Evolutionary conservation across 2,113 vertebrate genomes (phyloP).

Genomic region (Xiphophorus maculatus): DNA sequence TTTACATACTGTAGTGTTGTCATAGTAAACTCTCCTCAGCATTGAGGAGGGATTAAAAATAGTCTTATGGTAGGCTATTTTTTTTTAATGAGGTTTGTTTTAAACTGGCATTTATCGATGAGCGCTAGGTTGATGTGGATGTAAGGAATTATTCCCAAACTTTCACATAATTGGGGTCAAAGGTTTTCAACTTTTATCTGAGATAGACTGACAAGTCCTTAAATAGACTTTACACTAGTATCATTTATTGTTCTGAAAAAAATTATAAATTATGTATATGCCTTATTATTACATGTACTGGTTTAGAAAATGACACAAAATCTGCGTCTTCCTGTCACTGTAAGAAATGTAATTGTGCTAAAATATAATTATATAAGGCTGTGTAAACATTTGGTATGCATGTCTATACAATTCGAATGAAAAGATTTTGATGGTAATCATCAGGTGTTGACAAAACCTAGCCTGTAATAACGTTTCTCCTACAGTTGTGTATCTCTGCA

Average conservation of each 20-base stretch:
- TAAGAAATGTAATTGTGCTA: background rate
- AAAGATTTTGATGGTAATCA: slow-evolving; percentile 64
- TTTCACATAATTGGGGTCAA: too few species aligned
- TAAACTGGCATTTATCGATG: too few species aligned
- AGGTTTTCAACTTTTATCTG: too few species aligned
- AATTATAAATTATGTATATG: background rate
- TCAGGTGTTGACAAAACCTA: slow-evolving; percentile 59
- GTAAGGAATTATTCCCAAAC: too few species aligned
- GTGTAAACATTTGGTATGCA: slow-evolving; percentile 1
- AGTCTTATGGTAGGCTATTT: background rate
- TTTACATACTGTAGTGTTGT: background rate
- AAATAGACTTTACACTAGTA: too few species aligned
- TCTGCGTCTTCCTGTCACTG: background rate
- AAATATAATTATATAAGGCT: background rate
- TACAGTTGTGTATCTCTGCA: slow-evolving; percentile 22
- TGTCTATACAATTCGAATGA: slow-evolving; percentile 35
- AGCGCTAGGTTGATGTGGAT: too few species aligned
- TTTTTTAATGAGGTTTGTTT: too few species aligned
- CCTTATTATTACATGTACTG: background rate
- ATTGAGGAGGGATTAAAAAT: too few species aligned
- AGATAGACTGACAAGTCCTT: too few species aligned
- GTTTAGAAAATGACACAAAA: background rate
- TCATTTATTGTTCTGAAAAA: too few species aligned
- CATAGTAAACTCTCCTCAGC: background rate
- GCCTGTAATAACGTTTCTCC: slow-evolving; percentile 62